Evolutionary conservation across 2,113 vertebrate genomes (phyloP).

Genomic region (Mustela lutreola): DNA sequence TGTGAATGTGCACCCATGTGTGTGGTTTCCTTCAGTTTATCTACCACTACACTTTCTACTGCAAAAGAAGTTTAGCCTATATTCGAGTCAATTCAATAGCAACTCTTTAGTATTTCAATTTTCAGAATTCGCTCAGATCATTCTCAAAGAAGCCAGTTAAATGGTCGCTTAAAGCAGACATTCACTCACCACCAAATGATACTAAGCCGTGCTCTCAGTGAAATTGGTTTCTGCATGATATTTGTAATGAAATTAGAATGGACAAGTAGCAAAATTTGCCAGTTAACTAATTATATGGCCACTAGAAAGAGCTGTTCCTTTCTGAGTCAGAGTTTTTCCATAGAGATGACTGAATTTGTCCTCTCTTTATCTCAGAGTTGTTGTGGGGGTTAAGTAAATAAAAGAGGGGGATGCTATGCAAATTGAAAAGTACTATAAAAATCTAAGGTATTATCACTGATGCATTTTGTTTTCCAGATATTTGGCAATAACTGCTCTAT

Average conservation of each 20-base stretch:
- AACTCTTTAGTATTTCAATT: slow-evolving; percentile 16
- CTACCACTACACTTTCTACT: neutral
- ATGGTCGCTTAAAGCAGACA: neutral
- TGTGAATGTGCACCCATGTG: neutral
- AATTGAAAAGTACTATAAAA: neutral
- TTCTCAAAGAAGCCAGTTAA: neutral
- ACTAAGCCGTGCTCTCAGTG: neutral
- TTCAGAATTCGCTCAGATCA: slow-evolving; percentile 46
- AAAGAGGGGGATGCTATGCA: neutral
- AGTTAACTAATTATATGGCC: neutral
- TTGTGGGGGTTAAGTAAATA: neutral
- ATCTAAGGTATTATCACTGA: neutral
- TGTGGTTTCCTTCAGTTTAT: slow-evolving; percentile 61
- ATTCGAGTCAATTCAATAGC: neutral
- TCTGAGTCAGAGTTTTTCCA: neutral
- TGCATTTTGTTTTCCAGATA: neutral
- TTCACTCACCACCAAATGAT: neutral
- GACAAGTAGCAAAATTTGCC: neutral
- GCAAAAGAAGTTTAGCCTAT: slow-evolving; percentile 10
- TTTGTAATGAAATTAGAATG: neutral
- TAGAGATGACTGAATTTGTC: neutral
- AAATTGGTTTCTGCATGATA: neutral
- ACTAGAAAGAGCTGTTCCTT: neutral
- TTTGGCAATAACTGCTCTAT: neutral
- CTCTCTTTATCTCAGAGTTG: neutral